Conservation (phyloP, 1,140 invertebrate genomes). For the Parapsyche elsis region DNA sequence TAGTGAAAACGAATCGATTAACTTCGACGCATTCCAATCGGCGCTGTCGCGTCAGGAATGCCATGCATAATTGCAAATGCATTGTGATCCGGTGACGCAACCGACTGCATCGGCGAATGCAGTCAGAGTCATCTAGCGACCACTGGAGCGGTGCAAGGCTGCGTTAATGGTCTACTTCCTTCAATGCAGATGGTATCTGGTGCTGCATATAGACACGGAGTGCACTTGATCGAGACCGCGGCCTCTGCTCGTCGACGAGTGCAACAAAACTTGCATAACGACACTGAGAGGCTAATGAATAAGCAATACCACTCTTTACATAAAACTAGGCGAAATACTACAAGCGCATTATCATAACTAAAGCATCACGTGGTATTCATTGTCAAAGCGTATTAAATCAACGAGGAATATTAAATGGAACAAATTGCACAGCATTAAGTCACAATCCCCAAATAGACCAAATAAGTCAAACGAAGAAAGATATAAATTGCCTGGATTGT, state of each 20-base stretch:
- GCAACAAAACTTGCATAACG: slow-evolving; percentile 7
- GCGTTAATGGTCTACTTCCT: slow-evolving; percentile 30
- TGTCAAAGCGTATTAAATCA: no score
- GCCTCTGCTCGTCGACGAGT: background rate
- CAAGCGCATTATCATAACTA: background rate
- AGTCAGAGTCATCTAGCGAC: background rate
- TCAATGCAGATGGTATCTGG: slow-evolving; percentile 9
- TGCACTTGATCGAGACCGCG: slow-evolving; percentile 38
- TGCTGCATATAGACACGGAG: background rate
- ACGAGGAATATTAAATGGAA: no score
- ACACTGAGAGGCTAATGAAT: background rate
- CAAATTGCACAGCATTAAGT: no score
- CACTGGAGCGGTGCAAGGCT: background rate
- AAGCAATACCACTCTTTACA: no score
- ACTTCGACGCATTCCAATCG: no score
- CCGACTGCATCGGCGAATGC: background rate
- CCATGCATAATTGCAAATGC: background rate
- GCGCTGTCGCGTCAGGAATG: background rate
- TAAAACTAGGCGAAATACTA: no score
- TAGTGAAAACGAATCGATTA: no score
- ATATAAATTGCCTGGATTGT: no score
- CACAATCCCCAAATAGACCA: no score
- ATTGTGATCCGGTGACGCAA: background rate
- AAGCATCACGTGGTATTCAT: background rate
- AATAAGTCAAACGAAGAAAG: no score